Evolutionary conservation across 2,888 invertebrate species (phyloP).

Genomic region (Carcina quercana): DNA sequence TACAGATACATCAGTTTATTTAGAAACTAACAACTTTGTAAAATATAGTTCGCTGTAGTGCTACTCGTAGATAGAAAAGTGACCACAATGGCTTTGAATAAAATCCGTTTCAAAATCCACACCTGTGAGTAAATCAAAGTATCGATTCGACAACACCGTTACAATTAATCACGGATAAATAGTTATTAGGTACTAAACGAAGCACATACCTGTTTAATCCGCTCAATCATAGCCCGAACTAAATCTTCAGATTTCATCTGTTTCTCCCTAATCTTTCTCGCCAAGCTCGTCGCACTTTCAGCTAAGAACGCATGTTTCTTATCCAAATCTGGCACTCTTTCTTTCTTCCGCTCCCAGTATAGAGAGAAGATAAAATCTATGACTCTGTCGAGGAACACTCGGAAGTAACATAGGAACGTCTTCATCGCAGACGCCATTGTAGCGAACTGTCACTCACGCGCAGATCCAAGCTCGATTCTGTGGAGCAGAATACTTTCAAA

Average conservation of each 20-base stretch:
- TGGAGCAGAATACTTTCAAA: too few relatives aligned
- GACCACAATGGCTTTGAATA: too few relatives aligned
- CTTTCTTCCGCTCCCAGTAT: slow-evolving; percentile 51
- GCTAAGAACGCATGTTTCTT: slow-evolving; percentile 44
- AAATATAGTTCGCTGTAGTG: too few relatives aligned
- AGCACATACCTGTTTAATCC: slow-evolving; percentile 83
- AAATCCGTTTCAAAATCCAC: too few relatives aligned
- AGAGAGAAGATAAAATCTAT: slow-evolving; percentile 57
- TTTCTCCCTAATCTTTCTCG: slow-evolving; percentile 76
- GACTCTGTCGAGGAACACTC: slow-evolving; percentile 40
- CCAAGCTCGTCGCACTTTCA: slow-evolving; percentile 80
- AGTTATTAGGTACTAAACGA: too few relatives aligned
- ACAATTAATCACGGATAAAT: too few relatives aligned
- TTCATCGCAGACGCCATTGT: slow-evolving; percentile 6
- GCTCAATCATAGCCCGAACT: slow-evolving; percentile 81
- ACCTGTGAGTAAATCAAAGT: too few relatives aligned
- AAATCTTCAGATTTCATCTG: slow-evolving; percentile 81
- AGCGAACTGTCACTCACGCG: not conserved
- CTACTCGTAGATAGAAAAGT: too few relatives aligned
- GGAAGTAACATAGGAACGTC: slow-evolving; percentile 22
- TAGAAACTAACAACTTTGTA: too few relatives aligned
- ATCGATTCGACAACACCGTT: too few relatives aligned
- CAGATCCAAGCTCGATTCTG: too few relatives aligned
- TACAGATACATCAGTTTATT: too few relatives aligned
- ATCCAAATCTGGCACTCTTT: slow-evolving; percentile 44